These are phyloP conservation scores for Himalopsyche japonica DNA, from an alignment of 2,888 invertebrate genomes.

Conservation along the genomic window DNA sequence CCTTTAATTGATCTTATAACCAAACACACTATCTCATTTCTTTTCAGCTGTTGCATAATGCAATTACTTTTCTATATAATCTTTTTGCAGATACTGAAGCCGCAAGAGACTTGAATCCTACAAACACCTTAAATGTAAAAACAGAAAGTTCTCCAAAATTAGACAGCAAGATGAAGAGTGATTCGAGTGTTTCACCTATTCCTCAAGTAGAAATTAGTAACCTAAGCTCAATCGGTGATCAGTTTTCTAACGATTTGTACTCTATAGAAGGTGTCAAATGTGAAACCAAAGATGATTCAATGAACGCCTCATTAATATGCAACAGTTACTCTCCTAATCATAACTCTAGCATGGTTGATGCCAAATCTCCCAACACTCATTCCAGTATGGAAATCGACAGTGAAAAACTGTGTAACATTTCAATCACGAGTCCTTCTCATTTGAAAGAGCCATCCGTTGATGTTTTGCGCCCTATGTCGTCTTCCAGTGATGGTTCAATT, in stretches of 20 bases:
- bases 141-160: background rate
- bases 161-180: background rate
- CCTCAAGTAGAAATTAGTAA: slow-evolving; percentile 31
- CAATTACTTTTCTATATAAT: no score
- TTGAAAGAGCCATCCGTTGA: slow-evolving; percentile 26
- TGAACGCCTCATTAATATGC: background rate
- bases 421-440: slow-evolving; percentile 11
- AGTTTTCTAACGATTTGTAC: slow-evolving; percentile 25
- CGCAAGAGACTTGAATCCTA: background rate
- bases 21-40: no score
- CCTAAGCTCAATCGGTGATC: slow-evolving; percentile 25
- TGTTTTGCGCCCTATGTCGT: slow-evolving; percentile 5
- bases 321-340: background rate
- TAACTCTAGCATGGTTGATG: background rate
- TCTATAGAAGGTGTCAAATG: slow-evolving; percentile 24
- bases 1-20: no score
- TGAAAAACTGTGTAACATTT: slow-evolving; percentile 18
- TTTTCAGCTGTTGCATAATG: no score
- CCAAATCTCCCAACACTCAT: background rate
- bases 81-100: slow-evolving; percentile 4
- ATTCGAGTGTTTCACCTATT: slow-evolving; percentile 2
- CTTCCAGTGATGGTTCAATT: slow-evolving; percentile 37
- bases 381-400: slow-evolving; percentile 12
- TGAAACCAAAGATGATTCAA: background rate
- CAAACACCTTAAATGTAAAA: background rate